Evolutionary conservation across 2,888 invertebrate species (phyloP).

Genomic region (Drosophila glabriapex): DNA sequence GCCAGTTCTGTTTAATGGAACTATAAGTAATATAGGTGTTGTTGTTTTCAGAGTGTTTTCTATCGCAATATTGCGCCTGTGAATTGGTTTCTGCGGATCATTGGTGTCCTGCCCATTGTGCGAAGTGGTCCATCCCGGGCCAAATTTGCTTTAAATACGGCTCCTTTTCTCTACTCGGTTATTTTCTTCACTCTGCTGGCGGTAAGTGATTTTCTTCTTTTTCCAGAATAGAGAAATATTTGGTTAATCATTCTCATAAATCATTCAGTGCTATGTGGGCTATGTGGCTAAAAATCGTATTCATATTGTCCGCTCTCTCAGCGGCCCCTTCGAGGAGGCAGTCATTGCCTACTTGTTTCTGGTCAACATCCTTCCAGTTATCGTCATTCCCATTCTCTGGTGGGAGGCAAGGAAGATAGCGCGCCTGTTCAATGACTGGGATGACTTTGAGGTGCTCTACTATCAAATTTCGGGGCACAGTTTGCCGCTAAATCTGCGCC

Average conservation of each 20-base stretch:
- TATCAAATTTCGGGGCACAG: conserved; percentile 87
- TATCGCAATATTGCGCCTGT: conserved; percentile 86
- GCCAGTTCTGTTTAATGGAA: background rate
- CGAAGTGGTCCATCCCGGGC: conserved; percentile 86
- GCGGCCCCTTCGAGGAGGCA: conserved; percentile 90
- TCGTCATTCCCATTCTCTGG: conserved; percentile 89
- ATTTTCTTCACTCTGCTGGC: conserved; percentile 86
- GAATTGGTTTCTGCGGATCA: conserved; percentile 85
- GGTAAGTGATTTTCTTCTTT: conserved; percentile 63
- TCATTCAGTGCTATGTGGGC: conserved; percentile 86
- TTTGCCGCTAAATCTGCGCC: conserved; percentile 87
- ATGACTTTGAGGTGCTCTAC: conserved; percentile 89
- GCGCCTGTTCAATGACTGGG: conserved; percentile 87
- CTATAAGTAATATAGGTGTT: background rate
- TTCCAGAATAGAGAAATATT: background rate
- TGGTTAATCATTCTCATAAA: background rate
- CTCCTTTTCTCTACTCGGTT: conserved; percentile 88
- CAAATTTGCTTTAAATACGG: conserved; percentile 86
- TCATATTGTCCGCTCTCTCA: conserved; percentile 87
- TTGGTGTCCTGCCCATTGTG: conserved; percentile 89
- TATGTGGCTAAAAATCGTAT: conserved; percentile 89
- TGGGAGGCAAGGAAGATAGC: conserved; percentile 89
- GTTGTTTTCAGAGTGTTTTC: conserved; percentile 83
- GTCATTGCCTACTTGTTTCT: conserved; percentile 91
- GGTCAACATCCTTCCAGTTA: conserved; percentile 89